Evolutionary conservation across 2,797 vertebrate genomes (phyloP).

Genomic region (Ctenopoma multispine): DNA sequence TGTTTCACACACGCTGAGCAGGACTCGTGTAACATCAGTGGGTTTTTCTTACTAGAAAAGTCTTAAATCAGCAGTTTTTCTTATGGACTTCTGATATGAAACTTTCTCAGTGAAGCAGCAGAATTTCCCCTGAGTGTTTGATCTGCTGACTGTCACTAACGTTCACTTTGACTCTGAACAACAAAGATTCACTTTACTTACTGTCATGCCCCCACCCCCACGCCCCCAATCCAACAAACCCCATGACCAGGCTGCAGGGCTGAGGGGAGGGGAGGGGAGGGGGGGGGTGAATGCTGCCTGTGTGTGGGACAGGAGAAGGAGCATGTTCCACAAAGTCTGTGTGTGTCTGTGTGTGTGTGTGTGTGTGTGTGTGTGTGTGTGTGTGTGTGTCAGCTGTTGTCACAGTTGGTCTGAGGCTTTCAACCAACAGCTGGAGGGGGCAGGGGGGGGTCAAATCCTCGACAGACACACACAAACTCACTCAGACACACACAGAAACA

Average conservation of each 20-base stretch:
- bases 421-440: constrained; percentile 32
- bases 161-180: no score
- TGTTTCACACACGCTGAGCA: no score
- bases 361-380: constrained; percentile 14
- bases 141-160: constrained; percentile 61
- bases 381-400: constrained; percentile 53
- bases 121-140: neutral
- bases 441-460: neutral
- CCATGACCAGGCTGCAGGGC: constrained; percentile 26
- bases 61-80: neutral
- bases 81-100: neutral
- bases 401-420: constrained; percentile 50
- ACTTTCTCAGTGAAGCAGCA: neutral
- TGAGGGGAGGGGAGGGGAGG: no score
- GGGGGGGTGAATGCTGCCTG: constrained; percentile 20
- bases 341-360: no score
- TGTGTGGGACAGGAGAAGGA: constrained; percentile 19
- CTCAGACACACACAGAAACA: no score
- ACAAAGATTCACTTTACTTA: constrained; percentile 29
- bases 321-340: neutral
- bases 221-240: neutral
- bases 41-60: no score
- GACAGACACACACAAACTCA: constrained; percentile 10
- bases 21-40: no score
- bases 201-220: neutral